Base-by-base conservation (phyloP, 2,888 invertebrate genomes). In the Chymomyza caudatula region DNA sequence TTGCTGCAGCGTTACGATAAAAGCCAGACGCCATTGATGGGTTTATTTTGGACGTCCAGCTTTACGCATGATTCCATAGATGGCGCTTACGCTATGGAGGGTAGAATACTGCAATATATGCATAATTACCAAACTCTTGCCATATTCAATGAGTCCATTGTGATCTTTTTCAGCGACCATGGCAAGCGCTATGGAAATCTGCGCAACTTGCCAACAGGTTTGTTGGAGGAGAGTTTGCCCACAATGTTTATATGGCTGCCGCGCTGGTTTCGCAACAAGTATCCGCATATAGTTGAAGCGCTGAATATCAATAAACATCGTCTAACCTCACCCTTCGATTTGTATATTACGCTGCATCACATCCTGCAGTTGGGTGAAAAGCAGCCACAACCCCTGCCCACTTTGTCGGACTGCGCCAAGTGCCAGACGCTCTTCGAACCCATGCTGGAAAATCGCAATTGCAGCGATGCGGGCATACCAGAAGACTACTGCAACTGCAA, bases 41-140 rank as follows among this genome's bases (percentile, higher is more conserved):
- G 94, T 0, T 90, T 95, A 5, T 95, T 95, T 85, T 95, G 95
- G 95, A 92, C 94, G 73, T 94, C 94, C 77, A 93, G 93, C n/a
- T 93, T 94, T 66, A 95, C 94, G 72, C 95, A 95, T 85, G 93
- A 94, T 63, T 90, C 92, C 54, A 90, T 93, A 52, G 93, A 92
- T 75, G 91, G 92, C 0, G 92, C 94, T 0, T 92, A 93, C 8
- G 91, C 92, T 13, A 93, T 94, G 90, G 95, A 96, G 78, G 85
- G 81, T 1, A 91, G 92, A 51, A 87, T 94, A 52, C 89, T 92
- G 52, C 87, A 90, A 23, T 93, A 94, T 73, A 90, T 94, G 25
- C 89, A 92, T 2, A 4, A 47, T 25, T 86, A 95, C 43, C 89
- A 91, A 0, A 89, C 91, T 13, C 91, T 91, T 0, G 93, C 93